A percentile compares a stretch with the other conserved stretches of the same genome.
These are phyloP conservation scores for Ceratoteleas bidentatus DNA, from an alignment of 1,140 invertebrate species.

Conservation along the genomic window DNA sequence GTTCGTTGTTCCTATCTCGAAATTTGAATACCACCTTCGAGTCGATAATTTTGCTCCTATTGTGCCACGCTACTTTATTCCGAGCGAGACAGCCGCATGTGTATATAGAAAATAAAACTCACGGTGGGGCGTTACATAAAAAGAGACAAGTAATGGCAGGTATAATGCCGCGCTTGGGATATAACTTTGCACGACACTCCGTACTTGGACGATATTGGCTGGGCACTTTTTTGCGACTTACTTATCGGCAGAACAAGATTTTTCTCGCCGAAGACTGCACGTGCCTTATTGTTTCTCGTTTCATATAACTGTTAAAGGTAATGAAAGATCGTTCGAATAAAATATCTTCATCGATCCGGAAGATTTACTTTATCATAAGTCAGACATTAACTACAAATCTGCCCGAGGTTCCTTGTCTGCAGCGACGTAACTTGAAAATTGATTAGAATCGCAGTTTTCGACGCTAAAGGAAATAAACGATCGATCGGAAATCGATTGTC, in stretches of 20 bases:
- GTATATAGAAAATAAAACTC: conserved; percentile 40
- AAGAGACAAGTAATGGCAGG: conserved; percentile 26
- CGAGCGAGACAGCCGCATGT: conserved; percentile 17
- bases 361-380: no score
- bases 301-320: neutral
- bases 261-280: conserved; percentile 5
- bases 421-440: no score
- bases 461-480: no score
- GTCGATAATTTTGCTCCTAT: no score
- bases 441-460: no score
- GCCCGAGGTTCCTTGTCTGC: no score
- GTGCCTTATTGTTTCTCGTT: conserved; percentile 24
- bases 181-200: conserved; percentile 25
- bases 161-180: conserved; percentile 6
- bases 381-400: no score
- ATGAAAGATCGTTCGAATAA: no score
- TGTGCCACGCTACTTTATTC: conserved; percentile 1
- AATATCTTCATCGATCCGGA: no score
- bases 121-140: conserved; percentile 31
- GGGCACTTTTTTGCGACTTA: conserved; percentile 17
- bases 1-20: no score
- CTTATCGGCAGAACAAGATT: conserved; percentile 9
- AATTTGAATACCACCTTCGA: no score
- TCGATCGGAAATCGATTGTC: no score
- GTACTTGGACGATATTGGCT: conserved; percentile 28